Evolutionary conservation across 1,140 invertebrate species (phyloP), one percentile per base, ranked within the genome.

Genomic region (Diorhabda elongata): DNA sequence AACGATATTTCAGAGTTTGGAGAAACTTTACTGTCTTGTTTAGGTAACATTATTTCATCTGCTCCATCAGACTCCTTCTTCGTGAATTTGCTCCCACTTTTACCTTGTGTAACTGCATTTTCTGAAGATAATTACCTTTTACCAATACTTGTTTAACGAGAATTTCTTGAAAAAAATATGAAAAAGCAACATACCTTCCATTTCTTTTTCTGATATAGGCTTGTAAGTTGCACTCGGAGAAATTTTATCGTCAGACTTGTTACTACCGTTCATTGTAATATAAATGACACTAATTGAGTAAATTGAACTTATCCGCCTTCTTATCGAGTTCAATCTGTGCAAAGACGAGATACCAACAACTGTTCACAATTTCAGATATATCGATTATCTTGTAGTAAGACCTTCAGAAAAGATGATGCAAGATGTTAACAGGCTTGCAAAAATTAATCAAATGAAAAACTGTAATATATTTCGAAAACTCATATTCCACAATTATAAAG

Each of bases 1-100:
- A 83, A 79, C 71, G 83, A 82, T 3, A 83, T 81, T n/a, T 84
- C 81, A 5, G 82, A 82, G 67, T 84, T 85, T 11, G 83, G 76
- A 41, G 86, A 81, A 4, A 86, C 76, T 67, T 85, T 83, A 73
- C 88, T 88, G 2, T 84, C 85, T 3, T 88, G 87, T 60, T 87
- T 86, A 3, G 85, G 82, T 2, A 91, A 84, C 84, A 91, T 87
- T 73, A 88, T 87, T 76, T 91, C 90, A 66, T 87, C 84, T 3
- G 87, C 87, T 4, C 84, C 88, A 79, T 89, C 87, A 44, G 66
- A 58, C 67, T 76, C 74, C 42, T 52, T 52, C 6, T 52, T 52
- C 61, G 76, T 71, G 26, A 68, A 62, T 63, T 78, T 78, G n/a
- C 70, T 58, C 41, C 75, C 26, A 60, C 68, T 74, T 71, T 77